phyloP scores from a whole-genome alignment of 2,888 invertebrate species.

The Branchellion lobata region DNA sequence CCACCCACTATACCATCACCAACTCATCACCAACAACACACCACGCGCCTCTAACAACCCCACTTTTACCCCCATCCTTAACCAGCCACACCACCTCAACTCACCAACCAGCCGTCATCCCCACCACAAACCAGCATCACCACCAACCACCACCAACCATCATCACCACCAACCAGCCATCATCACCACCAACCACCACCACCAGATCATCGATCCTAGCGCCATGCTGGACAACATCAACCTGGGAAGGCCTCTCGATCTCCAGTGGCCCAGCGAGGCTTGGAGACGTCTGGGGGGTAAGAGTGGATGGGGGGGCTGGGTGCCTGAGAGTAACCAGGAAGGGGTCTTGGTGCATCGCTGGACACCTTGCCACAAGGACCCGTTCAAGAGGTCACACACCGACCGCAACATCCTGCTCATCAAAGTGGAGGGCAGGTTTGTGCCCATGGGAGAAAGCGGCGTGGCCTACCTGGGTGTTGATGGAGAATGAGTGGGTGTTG shows the following conservation, averaged over 20 bases:
- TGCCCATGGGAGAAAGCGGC: slow-evolving; percentile 87
- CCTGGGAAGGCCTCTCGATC: slow-evolving; percentile 82
- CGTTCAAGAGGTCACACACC: slow-evolving; percentile 81
- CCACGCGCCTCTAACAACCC: no score
- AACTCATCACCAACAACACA: no score
- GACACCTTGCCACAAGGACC: slow-evolving; percentile 87
- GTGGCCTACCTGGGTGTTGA: slow-evolving; percentile 65
- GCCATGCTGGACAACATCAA: slow-evolving; percentile 80
- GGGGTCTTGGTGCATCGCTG: slow-evolving; percentile 86
- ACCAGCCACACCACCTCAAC: no score
- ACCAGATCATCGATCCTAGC: slow-evolving; percentile 57
- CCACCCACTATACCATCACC: no score
- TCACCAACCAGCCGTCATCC: no score
- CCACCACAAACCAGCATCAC: no score
- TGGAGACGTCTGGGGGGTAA: slow-evolving; percentile 84
- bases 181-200: not conserved
- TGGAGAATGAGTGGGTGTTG: slow-evolving; percentile 53
- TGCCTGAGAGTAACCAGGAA: slow-evolving; percentile 86
- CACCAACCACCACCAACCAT: no score
- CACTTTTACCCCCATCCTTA: no score
- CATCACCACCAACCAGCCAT: no score
- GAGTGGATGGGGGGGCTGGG: slow-evolving; percentile 86
- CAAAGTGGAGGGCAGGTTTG: slow-evolving; percentile 87
- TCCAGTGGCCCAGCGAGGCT: slow-evolving; percentile 89
- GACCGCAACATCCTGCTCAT: slow-evolving; percentile 86